phyloP scores from a whole-genome alignment of 2,888 invertebrate genomes.

The Stenurella melanura region DNA sequence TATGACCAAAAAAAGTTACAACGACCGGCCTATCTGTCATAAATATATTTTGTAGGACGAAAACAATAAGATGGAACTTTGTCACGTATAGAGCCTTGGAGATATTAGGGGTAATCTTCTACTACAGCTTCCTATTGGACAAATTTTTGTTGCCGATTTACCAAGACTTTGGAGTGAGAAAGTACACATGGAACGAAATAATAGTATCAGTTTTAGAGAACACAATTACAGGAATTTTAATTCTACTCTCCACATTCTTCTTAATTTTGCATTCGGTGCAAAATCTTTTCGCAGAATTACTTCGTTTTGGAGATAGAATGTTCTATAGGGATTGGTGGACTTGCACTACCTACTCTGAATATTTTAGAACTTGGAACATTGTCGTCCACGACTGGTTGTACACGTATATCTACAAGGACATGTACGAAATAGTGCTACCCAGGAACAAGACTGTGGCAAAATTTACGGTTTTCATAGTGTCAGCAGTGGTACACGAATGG shows the following conservation, averaged over 20 bases:
- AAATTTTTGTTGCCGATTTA: conserved; percentile 84
- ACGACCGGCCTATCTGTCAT: too few relatives aligned
- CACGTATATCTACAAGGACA: conserved; percentile 89
- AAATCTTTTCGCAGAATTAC: conserved; percentile 92
- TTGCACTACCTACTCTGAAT: conserved; percentile 85
- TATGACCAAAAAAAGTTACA: too few relatives aligned
- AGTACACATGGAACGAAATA: conserved; percentile 73
- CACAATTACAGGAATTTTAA: conserved; percentile 83
- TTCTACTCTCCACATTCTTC: conserved; percentile 79
- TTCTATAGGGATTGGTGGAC: conserved; percentile 98
- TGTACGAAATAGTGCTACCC: conserved; percentile 72
- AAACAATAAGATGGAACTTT: conserved; percentile 83
- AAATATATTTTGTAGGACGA: conserved; percentile 76
- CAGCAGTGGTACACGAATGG: conserved; percentile 92
- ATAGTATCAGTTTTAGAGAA: conserved; percentile 80
- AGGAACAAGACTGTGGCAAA: conserved; percentile 76
- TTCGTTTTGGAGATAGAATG: conserved; percentile 90
- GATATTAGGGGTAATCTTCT: conserved; percentile 86
- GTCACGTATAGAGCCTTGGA: conserved; percentile 84
- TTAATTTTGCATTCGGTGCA: conserved; percentile 92
- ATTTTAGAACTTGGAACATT: conserved; percentile 96
- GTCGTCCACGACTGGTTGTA: conserved; percentile 97
- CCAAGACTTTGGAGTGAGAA: conserved; percentile 77
- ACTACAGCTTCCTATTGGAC: conserved; percentile 87
- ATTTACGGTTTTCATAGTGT: conserved; percentile 83